A percentile compares a stretch with the other conserved stretches of the same genome.
Conservation (phyloP, 1,140 invertebrate species). For the Capitella teleta region DNA sequence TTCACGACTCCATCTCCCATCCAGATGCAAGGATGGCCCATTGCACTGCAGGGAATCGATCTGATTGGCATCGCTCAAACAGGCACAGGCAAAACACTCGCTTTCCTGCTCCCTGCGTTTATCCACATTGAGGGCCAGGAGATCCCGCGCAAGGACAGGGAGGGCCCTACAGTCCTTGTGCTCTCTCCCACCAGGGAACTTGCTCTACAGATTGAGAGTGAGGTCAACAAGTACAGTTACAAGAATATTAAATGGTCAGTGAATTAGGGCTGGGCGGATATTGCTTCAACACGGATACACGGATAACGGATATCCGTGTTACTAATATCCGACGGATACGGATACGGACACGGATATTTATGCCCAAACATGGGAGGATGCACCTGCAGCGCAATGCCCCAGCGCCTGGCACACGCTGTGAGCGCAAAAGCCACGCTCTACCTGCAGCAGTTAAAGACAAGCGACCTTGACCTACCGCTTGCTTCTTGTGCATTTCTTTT, state of each 20-base stretch:
- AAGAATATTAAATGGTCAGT: conserved; percentile 65
- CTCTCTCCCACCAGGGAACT: conserved; percentile 83
- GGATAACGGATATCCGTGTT: too few species aligned
- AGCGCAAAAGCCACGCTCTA: too few species aligned
- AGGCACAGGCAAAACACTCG: conserved; percentile 76
- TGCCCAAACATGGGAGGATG: too few species aligned
- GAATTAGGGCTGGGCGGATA: too few species aligned
- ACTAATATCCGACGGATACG: too few species aligned
- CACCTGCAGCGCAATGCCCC: too few species aligned
- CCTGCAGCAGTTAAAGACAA: too few species aligned
- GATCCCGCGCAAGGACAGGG: conserved; percentile 52
- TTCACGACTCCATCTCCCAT: conserved; percentile 36
- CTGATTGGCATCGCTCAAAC: conserved; percentile 79
- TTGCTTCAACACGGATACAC: too few species aligned
- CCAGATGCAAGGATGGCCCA: conserved; percentile 70
- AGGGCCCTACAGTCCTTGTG: conserved; percentile 72
- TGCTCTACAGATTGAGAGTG: conserved; percentile 78
- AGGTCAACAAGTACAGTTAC: conserved; percentile 76
- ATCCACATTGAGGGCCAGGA: conserved; percentile 74
- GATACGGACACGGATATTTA: too few species aligned
- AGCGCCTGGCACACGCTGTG: too few species aligned
- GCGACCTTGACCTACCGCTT: too few species aligned
- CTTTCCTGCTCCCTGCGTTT: conserved; percentile 79
- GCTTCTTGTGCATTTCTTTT: too few species aligned
- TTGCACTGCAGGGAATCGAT: conserved; percentile 71